phyloP scores from a whole-genome alignment of 1,140 invertebrate genomes.

The Apis laboriosa region DNA sequence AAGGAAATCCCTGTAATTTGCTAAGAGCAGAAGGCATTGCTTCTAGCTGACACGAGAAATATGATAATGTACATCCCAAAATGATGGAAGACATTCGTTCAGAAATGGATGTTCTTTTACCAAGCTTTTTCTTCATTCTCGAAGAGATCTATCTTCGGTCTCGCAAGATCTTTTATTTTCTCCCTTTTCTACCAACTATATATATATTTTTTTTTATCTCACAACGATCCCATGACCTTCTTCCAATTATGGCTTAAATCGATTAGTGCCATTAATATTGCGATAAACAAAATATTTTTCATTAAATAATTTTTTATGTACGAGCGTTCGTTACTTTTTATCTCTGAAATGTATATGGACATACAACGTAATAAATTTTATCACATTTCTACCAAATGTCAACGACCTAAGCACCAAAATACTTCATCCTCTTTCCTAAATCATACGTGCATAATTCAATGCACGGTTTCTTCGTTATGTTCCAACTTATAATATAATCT shows the following conservation, averaged over 20 bases:
- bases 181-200: neutral
- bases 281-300: neutral
- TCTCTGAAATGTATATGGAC: too few species aligned
- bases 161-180: slow-evolving; percentile 13
- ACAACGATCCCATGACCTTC: neutral
- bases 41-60: neutral
- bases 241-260: neutral
- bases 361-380: too few species aligned
- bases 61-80: neutral
- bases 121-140: neutral
- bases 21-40: neutral
- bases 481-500: too few species aligned
- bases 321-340: too few species aligned
- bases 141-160: slow-evolving; percentile 2
- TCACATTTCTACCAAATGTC: too few species aligned
- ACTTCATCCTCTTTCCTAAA: too few species aligned
- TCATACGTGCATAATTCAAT: neutral
- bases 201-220: neutral
- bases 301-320: too few species aligned
- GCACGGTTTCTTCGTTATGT: neutral
- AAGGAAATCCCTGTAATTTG: neutral
- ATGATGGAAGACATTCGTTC: slow-evolving; percentile 1
- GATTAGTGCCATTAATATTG: neutral
- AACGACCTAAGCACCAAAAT: too few species aligned
- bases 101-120: neutral